A percentile compares a stretch with the other conserved stretches of the same genome.
These are phyloP conservation scores for Heliothis virescens DNA, from an alignment of 1,140 invertebrate genomes.

Conservation along the genomic window DNA sequence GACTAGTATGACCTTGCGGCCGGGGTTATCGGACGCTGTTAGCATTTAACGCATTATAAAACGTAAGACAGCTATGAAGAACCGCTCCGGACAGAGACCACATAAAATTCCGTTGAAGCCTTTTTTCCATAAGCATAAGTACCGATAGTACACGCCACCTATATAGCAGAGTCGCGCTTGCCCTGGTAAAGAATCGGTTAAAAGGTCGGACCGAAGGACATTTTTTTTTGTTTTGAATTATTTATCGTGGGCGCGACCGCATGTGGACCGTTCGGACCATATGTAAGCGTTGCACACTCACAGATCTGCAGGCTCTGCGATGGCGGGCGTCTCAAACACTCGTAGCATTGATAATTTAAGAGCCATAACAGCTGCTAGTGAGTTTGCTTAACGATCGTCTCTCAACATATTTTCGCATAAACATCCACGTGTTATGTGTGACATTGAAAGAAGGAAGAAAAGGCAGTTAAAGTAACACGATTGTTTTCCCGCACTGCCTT, in stretches of 20 bases:
- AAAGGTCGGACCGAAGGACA: constrained; percentile 80
- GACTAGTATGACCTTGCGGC: constrained; percentile 76
- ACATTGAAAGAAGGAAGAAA: constrained; percentile 57
- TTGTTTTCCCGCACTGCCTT: constrained; percentile 47
- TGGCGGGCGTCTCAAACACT: constrained; percentile 15
- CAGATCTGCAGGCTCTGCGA: constrained; percentile 30
- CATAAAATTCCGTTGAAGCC: constrained; percentile 82
- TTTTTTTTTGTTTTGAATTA: constrained; percentile 75
- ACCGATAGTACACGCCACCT: constrained; percentile 77
- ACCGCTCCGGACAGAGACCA: constrained; percentile 73
- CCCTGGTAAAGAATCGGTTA: constrained; percentile 68
- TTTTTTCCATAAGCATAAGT: constrained; percentile 78
- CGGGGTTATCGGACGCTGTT: constrained; percentile 83
- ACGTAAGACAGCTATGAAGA: constrained; percentile 80
- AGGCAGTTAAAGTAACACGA: constrained; percentile 44
- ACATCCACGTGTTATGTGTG: constrained; percentile 42
- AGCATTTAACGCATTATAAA: constrained; percentile 83
- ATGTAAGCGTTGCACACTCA: constrained; percentile 54
- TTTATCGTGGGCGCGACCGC: constrained; percentile 65
- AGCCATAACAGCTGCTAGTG: constrained; percentile 7
- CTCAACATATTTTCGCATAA: constrained; percentile 26
- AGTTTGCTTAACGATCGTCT: constrained; percentile 3
- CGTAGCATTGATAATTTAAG: constrained; percentile 33
- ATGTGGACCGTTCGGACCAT: constrained; percentile 61
- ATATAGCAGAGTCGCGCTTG: constrained; percentile 60